These are phyloP conservation scores for Anser cygnoides DNA, from an alignment of 2,113 vertebrate genomes.

Conservation along the genomic window DNA sequence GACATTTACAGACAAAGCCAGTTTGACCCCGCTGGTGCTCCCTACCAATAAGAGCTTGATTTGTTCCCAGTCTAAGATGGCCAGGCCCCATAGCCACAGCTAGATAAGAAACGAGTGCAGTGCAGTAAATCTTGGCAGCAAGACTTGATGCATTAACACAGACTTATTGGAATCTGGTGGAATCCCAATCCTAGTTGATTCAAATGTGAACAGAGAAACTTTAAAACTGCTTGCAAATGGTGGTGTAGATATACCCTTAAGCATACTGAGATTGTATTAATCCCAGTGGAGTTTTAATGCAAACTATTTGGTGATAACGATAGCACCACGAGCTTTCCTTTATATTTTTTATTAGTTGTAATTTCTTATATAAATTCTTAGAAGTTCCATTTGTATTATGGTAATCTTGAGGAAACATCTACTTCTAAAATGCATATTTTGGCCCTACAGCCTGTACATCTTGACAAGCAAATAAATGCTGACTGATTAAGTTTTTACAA, in stretches of 20 bases:
- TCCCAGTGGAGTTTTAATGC: neutral
- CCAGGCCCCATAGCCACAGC: neutral
- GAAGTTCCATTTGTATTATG: neutral
- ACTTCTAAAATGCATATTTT: neutral
- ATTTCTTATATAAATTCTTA: neutral
- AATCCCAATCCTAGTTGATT: neutral
- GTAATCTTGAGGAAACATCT: neutral
- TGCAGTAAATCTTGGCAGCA: neutral
- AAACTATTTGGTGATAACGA: neutral
- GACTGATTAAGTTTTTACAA: neutral
- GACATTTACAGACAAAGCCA: neutral
- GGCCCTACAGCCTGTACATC: neutral
- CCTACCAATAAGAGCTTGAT: neutral
- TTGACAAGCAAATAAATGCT: neutral
- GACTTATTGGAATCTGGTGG: neutral
- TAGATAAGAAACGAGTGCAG: neutral
- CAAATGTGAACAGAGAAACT: accelerated
- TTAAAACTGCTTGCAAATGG: neutral
- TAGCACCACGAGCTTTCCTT: neutral
- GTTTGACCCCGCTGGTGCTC: neutral
- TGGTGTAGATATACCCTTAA: neutral
- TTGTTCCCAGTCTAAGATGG: neutral
- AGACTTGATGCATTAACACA: neutral
- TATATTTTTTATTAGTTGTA: neutral
- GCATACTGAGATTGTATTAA: neutral